Evolutionary conservation across 2,888 invertebrate genomes (phyloP).

Genomic region (Horisme vitalbata): DNA sequence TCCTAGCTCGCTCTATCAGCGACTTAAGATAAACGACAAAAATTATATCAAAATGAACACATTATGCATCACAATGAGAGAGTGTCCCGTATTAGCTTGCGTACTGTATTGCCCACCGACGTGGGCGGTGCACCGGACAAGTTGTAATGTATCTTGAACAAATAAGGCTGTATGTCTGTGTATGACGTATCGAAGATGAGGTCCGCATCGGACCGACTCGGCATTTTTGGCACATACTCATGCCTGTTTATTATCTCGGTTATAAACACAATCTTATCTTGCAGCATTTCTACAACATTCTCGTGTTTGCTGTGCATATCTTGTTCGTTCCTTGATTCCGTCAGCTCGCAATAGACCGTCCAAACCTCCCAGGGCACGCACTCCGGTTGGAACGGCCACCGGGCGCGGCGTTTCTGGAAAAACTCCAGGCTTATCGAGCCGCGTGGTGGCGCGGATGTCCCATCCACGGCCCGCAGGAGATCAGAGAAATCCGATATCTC

Average conservation of each 20-base stretch:
- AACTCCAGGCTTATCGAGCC: constrained; percentile 97
- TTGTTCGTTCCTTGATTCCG: constrained; percentile 92
- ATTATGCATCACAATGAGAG: constrained; percentile 86
- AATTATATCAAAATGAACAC: constrained; percentile 29
- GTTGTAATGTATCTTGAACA: constrained; percentile 95
- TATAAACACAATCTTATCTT: constrained; percentile 97
- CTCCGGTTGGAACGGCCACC: constrained; percentile 95
- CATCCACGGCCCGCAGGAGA: constrained; percentile 88
- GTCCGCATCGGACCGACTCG: constrained; percentile 95
- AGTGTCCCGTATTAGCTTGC: constrained; percentile 94
- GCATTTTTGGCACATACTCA: constrained; percentile 98
- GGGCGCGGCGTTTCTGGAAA: constrained; percentile 94
- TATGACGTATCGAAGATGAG: constrained; percentile 97
- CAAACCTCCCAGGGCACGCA: constrained; percentile 99
- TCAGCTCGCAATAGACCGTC: constrained; percentile 95
- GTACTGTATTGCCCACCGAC: constrained; percentile 94
- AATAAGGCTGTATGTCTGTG: constrained; percentile 97
- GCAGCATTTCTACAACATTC: constrained; percentile 92
- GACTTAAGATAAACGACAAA: constrained; percentile 12
- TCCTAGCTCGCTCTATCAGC: constrained; percentile 21
- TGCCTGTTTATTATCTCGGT: constrained; percentile 97
- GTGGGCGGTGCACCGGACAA: constrained; percentile 90
- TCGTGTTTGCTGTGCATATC: constrained; percentile 94
- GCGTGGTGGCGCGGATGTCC: constrained; percentile 81
- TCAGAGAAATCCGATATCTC: constrained; percentile 92